Evolutionary conservation across 2,888 invertebrate genomes (phyloP).

Genomic region (Tholera decimalis): DNA sequence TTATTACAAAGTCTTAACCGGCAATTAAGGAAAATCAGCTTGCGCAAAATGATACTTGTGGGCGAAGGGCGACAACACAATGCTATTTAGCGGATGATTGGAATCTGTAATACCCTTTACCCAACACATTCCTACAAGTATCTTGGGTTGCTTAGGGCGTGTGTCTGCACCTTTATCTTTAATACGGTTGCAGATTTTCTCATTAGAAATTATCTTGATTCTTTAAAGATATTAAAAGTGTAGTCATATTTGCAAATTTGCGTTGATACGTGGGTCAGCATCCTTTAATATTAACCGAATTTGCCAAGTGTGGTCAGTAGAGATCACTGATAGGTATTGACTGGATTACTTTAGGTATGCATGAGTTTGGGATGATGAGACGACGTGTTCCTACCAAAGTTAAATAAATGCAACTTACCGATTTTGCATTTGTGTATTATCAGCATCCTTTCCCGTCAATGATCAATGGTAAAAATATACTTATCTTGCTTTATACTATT

Average conservation of each 20-base stretch:
- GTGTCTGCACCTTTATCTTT: slow-evolving; percentile 44
- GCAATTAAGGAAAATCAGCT: slow-evolving; percentile 44
- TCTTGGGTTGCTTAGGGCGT: slow-evolving; percentile 18
- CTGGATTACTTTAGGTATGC: background rate
- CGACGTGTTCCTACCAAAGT: no score
- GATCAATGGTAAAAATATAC: no score
- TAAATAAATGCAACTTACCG: no score
- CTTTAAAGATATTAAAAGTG: slow-evolving; percentile 19
- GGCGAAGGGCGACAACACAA: slow-evolving; percentile 37
- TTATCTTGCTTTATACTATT: no score
- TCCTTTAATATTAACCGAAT: slow-evolving; percentile 8
- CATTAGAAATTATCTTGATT: slow-evolving; percentile 34
- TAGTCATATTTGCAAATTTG: slow-evolving; percentile 15
- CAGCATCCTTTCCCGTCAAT: no score
- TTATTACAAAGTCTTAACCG: slow-evolving; percentile 41
- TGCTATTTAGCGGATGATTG: slow-evolving; percentile 52
- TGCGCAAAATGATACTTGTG: slow-evolving; percentile 39
- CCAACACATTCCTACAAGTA: slow-evolving; percentile 43
- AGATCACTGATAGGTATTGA: background rate
- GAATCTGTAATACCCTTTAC: slow-evolving; percentile 48
- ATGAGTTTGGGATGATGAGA: background rate
- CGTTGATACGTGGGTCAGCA: background rate
- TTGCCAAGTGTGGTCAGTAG: slow-evolving; percentile 3
- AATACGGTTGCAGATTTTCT: slow-evolving; percentile 40
- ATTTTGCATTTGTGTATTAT: no score